A percentile compares a stretch with the other conserved stretches of the same genome.
These are phyloP conservation scores for Agrilus planipennis DNA, from an alignment of 1,140 invertebrate genomes.

Conservation along the genomic window DNA sequence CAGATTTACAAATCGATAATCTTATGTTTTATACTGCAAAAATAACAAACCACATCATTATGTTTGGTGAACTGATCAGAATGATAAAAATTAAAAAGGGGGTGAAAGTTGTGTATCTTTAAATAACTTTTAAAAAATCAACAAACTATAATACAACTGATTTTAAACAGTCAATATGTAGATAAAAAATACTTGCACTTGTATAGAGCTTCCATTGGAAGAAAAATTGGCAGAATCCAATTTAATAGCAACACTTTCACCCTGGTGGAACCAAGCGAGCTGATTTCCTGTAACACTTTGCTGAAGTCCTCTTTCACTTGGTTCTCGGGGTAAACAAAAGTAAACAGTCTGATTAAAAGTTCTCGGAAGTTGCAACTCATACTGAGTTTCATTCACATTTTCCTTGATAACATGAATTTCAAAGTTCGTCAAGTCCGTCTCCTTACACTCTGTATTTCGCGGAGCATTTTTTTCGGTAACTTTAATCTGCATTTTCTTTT, in stretches of 20 bases:
- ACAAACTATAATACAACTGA: too few relatives aligned
- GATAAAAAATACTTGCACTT: too few relatives aligned
- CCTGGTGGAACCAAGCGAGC: conserved; percentile 26
- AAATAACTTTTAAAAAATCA: too few relatives aligned
- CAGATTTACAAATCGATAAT: too few relatives aligned
- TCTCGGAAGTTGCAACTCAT: conserved; percentile 18
- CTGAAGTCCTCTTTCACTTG: conserved; percentile 6
- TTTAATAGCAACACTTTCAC: conserved; percentile 17
- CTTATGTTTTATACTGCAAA: too few relatives aligned
- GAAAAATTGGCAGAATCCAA: too few relatives aligned
- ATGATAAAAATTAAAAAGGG: too few relatives aligned
- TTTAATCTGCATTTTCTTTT: conserved; percentile 22
- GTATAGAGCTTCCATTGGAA: too few relatives aligned
- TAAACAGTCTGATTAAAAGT: conserved; percentile 22
- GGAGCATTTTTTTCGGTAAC: conserved; percentile 18
- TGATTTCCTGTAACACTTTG: conserved; percentile 6
- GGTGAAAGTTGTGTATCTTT: too few relatives aligned
- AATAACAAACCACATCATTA: too few relatives aligned
- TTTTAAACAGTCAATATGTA: too few relatives aligned
- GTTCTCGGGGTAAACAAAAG: conserved; percentile 20
- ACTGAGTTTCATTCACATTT: conserved; percentile 15
- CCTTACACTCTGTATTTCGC: conserved; percentile 16
- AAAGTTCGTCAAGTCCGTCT: conserved; percentile 17
- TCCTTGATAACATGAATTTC: conserved; percentile 19
- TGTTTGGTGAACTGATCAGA: too few relatives aligned